These are phyloP conservation scores for Mesorhabditis belari DNA, from an alignment of 2,888 invertebrate species.

Conservation along the genomic window DNA sequence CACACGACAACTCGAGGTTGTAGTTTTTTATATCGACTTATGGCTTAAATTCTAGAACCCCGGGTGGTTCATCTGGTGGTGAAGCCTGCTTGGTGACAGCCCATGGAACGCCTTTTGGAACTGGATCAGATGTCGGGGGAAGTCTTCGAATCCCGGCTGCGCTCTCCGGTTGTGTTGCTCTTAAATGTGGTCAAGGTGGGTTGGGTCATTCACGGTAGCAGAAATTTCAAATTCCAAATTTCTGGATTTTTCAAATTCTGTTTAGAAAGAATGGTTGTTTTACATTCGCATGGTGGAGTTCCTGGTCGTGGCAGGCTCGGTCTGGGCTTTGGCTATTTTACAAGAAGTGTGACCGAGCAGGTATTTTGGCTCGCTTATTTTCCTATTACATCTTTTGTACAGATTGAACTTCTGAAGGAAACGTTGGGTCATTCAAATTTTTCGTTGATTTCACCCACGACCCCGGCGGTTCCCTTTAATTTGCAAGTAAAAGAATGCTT, in stretches of 20 bases:
- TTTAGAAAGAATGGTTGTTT: constrained; percentile 29
- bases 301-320: constrained; percentile 45
- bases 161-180: constrained; percentile 55
- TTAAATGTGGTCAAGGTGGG: constrained; percentile 55
- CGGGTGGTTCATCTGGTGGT: constrained; percentile 58
- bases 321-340: constrained; percentile 45
- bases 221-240: neutral
- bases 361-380: constrained; percentile 7
- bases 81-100: constrained; percentile 56
- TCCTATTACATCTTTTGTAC: constrained; percentile 10
- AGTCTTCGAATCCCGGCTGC: constrained; percentile 57
- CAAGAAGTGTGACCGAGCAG: constrained; percentile 43
- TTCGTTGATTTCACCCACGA: constrained; percentile 16
- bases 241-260: neutral
- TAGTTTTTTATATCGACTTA: too few species aligned
- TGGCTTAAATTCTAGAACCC: constrained; percentile 32
- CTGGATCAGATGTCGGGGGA: constrained; percentile 58
- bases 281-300: constrained; percentile 36
- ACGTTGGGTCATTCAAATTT: constrained; percentile 21
- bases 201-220: neutral
- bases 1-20: constrained; percentile 46
- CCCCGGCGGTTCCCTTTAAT: constrained; percentile 9
- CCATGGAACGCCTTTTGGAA: constrained; percentile 56
- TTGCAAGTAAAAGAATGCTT: neutral
- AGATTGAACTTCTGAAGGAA: constrained; percentile 1